phyloP scores from a whole-genome alignment of 53 echinoderm and acorn worm genomes.

The Pentamera pediparva region DNA sequence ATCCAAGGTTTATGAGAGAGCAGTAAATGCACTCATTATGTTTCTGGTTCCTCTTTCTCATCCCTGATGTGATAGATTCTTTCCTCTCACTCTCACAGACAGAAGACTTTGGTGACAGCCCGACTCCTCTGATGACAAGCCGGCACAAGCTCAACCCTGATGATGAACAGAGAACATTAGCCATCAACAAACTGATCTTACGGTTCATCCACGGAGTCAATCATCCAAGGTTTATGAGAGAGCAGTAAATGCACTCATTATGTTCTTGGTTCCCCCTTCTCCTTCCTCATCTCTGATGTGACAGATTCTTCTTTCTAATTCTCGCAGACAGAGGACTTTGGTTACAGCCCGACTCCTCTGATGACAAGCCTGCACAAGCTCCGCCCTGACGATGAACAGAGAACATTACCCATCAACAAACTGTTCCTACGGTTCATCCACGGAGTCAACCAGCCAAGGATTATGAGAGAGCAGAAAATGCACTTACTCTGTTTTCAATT shows the following conservation, averaged over 20 bases:
- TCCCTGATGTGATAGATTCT: no score
- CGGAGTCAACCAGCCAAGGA: slow-evolving; percentile 42
- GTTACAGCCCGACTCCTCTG: slow-evolving; percentile 57
- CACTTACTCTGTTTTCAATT: no score
- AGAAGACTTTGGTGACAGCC: slow-evolving; percentile 59
- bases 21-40: no score
- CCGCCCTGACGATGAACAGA: slow-evolving; percentile 64
- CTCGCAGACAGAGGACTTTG: slow-evolving; percentile 63
- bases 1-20: no score
- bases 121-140: slow-evolving; percentile 57
- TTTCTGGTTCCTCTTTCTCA: no score
- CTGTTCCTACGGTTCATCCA: slow-evolving; percentile 68
- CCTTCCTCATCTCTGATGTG: no score
- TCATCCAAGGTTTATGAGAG: no score
- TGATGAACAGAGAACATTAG: slow-evolving; percentile 68
- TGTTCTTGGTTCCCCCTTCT: no score
- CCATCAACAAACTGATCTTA: slow-evolving; percentile 75
- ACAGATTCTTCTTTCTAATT: no score
- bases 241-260: no score
- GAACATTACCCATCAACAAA: slow-evolving; percentile 77
- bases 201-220: slow-evolving; percentile 54
- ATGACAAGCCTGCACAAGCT: slow-evolving; percentile 71
- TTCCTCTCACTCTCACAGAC: slow-evolving; percentile 30
- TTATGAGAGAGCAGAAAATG: no score
- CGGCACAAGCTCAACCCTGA: slow-evolving; percentile 75